Conservation (phyloP, 1,140 invertebrate species). For the Scaptomyza pallida region DNA sequence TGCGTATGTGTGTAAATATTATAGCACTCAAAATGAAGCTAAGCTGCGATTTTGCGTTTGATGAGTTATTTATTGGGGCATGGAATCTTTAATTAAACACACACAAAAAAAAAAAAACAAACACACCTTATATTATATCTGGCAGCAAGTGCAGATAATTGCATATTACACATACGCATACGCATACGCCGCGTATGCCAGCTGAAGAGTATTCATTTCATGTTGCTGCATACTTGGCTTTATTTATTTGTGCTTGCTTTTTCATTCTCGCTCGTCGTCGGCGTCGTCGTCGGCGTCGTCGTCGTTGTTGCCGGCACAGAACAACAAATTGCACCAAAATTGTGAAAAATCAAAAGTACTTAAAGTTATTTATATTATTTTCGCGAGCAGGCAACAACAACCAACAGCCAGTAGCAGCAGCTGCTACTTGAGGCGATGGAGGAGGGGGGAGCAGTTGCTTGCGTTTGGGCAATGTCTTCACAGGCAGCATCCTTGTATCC, state of each 20-base stretch:
- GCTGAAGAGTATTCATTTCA: constrained; percentile 21
- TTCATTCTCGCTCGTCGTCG: constrained; percentile 32
- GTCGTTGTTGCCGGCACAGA: constrained; percentile 4
- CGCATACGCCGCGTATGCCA: constrained; percentile 49
- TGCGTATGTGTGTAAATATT: not conserved
- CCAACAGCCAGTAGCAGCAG: constrained; percentile 18
- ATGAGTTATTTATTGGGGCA: constrained; percentile 57
- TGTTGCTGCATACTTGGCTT: constrained; percentile 23
- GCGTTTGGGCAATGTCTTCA: constrained; percentile 25
- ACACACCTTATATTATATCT: constrained; percentile 10
- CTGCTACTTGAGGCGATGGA: too few species aligned
- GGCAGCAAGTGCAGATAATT: constrained; percentile 52
- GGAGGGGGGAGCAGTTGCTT: not conserved
- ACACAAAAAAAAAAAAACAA: constrained; percentile 52
- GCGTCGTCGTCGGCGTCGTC: too few species aligned
- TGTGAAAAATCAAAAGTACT: constrained; percentile 71
- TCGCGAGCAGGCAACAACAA: constrained; percentile 33
- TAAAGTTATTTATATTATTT: constrained; percentile 62
- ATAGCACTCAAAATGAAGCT: not conserved
- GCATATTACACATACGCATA: constrained; percentile 60
- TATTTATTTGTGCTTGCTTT: constrained; percentile 56
- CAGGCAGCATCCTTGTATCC: constrained; percentile 10
- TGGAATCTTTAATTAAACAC: constrained; percentile 61
- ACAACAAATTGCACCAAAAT: constrained; percentile 57
- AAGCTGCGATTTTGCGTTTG: constrained; percentile 30